These are phyloP conservation scores for Kobus ellipsiprymnus DNA, from an alignment of 2,113 vertebrate species.

Conservation along the genomic window DNA sequence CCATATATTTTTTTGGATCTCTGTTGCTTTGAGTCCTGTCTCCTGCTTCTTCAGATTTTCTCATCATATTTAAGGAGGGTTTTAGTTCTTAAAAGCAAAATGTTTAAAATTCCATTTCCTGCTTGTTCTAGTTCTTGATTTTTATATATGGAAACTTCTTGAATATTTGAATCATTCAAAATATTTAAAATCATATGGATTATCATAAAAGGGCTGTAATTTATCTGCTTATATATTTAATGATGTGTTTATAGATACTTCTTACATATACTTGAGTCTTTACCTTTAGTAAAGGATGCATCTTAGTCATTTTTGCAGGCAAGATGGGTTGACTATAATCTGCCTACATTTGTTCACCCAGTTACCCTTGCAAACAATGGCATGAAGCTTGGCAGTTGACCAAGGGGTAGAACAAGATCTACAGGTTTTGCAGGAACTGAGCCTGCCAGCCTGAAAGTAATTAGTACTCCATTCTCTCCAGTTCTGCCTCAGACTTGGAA, in stretches of 20 bases:
- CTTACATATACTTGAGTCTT: neutral
- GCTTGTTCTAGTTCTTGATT: neutral
- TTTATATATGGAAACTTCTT: conserved; percentile 34
- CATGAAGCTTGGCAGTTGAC: neutral
- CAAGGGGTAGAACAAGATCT: neutral
- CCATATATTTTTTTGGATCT: neutral
- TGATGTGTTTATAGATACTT: neutral
- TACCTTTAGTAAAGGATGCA: neutral
- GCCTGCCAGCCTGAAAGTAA: neutral
- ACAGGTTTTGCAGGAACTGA: neutral
- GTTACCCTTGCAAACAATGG: neutral
- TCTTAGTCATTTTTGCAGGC: neutral
- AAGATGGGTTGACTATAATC: neutral
- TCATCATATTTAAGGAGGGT: conserved; percentile 1
- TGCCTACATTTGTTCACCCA: neutral
- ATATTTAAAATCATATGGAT: conserved; percentile 31
- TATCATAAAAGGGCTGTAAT: neutral
- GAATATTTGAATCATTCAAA: neutral
- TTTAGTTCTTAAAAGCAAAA: conserved; percentile 44
- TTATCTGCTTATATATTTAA: neutral
- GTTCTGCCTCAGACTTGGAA: neutral
- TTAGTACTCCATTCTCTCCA: neutral
- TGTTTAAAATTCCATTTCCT: conserved; percentile 31
- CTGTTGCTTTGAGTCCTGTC: neutral
- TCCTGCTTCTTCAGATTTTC: neutral